These are phyloP conservation scores for Plebejus argus DNA, from an alignment of 2,888 invertebrate species.

Conservation along the genomic window DNA sequence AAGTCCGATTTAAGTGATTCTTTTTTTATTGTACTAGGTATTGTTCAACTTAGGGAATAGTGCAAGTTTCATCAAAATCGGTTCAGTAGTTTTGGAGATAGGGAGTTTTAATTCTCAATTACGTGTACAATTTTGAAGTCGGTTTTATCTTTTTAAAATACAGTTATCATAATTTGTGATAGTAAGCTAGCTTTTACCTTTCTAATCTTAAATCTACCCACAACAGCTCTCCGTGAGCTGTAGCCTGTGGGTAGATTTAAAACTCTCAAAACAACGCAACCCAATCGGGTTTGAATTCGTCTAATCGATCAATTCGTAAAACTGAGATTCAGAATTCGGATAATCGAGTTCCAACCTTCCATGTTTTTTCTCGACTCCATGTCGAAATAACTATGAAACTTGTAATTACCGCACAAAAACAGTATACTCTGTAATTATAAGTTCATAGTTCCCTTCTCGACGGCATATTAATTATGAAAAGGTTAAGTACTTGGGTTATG, in stretches of 20 bases:
- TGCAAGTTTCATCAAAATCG: too few relatives aligned
- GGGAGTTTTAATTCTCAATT: too few relatives aligned
- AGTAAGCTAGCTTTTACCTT: slow-evolving; percentile 14
- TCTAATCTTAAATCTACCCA: background rate
- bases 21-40: too few relatives aligned
- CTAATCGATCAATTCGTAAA: background rate
- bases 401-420: background rate
- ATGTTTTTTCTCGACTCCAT: background rate
- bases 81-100: too few relatives aligned
- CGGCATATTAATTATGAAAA: background rate
- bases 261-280: background rate
- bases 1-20: too few relatives aligned
- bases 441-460: slow-evolving; percentile 16
- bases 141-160: too few relatives aligned
- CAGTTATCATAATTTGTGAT: background rate
- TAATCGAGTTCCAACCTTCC: background rate
- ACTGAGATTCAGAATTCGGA: background rate
- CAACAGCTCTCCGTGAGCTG: too few relatives aligned
- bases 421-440: background rate
- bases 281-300: background rate
- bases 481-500: slow-evolving; percentile 6
- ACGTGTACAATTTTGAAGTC: too few relatives aligned
- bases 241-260: too few relatives aligned
- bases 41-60: too few relatives aligned
- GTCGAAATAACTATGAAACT: background rate